A percentile compares a stretch with the other conserved stretches of the same genome.
Conservation (phyloP, 2,797 vertebrate species). For the Phalanger gymnotis region DNA sequence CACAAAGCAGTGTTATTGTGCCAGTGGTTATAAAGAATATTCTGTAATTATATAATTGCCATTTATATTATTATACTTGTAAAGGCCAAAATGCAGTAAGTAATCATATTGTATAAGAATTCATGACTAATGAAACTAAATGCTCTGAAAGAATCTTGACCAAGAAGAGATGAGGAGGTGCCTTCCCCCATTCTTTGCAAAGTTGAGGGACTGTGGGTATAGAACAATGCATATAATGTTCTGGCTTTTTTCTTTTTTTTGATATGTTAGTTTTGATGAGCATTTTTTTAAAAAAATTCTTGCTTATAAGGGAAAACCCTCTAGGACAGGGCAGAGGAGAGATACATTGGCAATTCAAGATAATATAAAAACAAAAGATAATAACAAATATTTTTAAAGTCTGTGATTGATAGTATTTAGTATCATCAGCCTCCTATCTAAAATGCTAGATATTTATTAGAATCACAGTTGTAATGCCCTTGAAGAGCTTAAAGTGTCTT, state of each 20-base stretch:
- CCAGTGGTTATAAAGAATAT: slow-evolving; percentile 49
- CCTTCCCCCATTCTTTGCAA: neutral
- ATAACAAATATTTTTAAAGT: neutral
- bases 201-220: neutral
- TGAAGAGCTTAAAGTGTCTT: neutral
- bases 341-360: neutral
- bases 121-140: slow-evolving; percentile 13
- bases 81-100: slow-evolving; percentile 48
- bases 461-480: neutral
- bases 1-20: slow-evolving; percentile 22
- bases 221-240: neutral
- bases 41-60: slow-evolving; percentile 51
- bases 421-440: neutral
- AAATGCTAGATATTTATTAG: neutral
- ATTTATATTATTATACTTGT: slow-evolving; percentile 53
- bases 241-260: neutral
- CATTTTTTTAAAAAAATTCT: neutral
- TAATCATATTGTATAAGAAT: slow-evolving; percentile 32
- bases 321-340: neutral
- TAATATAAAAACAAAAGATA: neutral
- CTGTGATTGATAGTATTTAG: neutral
- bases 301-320: neutral
- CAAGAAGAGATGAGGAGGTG: neutral
- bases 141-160: neutral
- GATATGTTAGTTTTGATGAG: neutral